These are phyloP conservation scores for Zalophus californianus DNA, from an alignment of 2,797 vertebrate genomes.

Conservation along the genomic window DNA sequence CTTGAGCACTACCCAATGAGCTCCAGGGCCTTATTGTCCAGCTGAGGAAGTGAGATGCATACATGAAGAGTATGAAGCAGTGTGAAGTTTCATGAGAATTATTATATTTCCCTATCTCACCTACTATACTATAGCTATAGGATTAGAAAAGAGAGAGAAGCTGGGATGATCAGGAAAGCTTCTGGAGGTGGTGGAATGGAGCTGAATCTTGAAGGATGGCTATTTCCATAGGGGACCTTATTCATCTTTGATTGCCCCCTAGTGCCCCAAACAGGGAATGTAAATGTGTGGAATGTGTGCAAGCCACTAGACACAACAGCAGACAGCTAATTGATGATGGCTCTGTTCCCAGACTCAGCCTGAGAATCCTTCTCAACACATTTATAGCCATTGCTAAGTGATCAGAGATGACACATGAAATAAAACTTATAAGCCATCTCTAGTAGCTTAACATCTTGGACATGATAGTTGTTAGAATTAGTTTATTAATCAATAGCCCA, in stretches of 20 bases:
- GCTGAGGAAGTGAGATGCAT: not conserved
- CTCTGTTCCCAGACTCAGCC: not conserved
- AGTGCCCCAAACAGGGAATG: constrained; percentile 15
- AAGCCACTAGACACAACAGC: not conserved
- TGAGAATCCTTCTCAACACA: constrained; percentile 42
- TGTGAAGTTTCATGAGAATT: not conserved
- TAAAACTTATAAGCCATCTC: not conserved
- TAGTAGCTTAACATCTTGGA: not conserved
- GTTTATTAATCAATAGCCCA: not conserved
- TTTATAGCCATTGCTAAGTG: not conserved
- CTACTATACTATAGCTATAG: not conserved
- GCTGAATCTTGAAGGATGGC: not conserved
- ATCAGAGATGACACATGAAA: not conserved
- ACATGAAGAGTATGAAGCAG: not conserved
- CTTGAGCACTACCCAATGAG: not conserved
- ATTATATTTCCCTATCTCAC: not conserved
- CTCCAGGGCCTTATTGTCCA: not conserved
- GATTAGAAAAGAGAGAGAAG: not conserved
- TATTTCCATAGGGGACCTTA: not conserved
- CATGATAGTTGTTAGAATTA: not conserved
- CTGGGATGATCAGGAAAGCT: not conserved
- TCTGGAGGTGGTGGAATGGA: not conserved
- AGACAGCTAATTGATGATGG: not conserved
- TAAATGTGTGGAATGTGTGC: not conserved
- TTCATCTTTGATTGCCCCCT: constrained; percentile 58